A percentile compares a stretch with the other conserved stretches of the same genome.
phyloP scores from a whole-genome alignment of 2,888 invertebrate genomes.

The Lymantria dispar region DNA sequence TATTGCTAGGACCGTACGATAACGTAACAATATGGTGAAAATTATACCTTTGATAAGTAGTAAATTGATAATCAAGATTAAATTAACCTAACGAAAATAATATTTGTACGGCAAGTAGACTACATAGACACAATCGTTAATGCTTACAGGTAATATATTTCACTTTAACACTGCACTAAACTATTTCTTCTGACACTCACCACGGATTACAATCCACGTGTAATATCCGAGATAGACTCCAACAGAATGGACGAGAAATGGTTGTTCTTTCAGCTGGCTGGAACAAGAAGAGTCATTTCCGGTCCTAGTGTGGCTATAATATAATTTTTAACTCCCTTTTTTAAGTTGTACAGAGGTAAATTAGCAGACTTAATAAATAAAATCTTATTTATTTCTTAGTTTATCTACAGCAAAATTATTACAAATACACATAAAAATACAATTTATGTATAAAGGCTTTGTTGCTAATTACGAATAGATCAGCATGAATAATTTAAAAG shows the following conservation, averaged over 20 bases:
- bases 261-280: constrained; percentile 72
- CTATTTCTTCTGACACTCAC: constrained; percentile 75
- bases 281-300: constrained; percentile 69
- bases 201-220: constrained; percentile 80
- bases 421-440: too few species aligned
- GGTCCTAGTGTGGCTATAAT: constrained; percentile 49
- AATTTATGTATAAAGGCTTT: too few species aligned
- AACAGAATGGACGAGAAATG: constrained; percentile 86
- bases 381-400: background rate
- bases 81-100: background rate
- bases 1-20: constrained; percentile 7
- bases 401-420: too few species aligned
- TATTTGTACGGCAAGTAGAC: background rate
- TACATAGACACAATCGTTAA: constrained; percentile 24
- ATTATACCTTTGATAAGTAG: background rate
- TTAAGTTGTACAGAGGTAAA: background rate
- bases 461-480: too few species aligned
- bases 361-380: background rate
- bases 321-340: constrained; percentile 10
- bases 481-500: too few species aligned
- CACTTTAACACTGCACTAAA: constrained; percentile 74
- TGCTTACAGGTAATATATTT: constrained; percentile 39
- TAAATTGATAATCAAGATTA: background rate
- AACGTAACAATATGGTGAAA: constrained; percentile 16
- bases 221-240: constrained; percentile 86